Evolutionary conservation across 1,140 invertebrate genomes (phyloP).

Genomic region (Littorina saxatilis): DNA sequence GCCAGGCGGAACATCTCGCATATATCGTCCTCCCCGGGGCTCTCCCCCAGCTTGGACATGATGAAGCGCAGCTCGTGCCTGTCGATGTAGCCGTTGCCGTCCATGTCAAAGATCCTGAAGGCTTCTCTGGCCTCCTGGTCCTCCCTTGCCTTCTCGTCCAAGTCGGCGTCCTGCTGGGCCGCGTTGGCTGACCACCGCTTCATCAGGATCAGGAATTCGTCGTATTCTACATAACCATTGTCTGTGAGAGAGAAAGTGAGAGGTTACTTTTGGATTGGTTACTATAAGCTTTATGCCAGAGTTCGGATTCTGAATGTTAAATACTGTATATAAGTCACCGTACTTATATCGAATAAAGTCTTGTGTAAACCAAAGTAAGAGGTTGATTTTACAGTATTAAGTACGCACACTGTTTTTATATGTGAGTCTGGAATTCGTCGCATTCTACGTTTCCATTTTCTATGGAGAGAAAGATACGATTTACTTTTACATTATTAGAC

Average conservation of each 20-base stretch:
- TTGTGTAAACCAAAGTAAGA: neutral
- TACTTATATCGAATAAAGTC: too few relatives aligned
- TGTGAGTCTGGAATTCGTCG: too few relatives aligned
- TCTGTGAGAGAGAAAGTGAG: constrained; percentile 49
- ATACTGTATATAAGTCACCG: too few relatives aligned
- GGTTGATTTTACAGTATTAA: too few relatives aligned
- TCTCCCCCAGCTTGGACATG: constrained; percentile 68
- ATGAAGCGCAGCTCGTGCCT: constrained; percentile 70
- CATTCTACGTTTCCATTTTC: too few relatives aligned
- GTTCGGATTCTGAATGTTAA: too few relatives aligned
- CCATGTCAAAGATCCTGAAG: constrained; percentile 71
- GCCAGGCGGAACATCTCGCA: constrained; percentile 71
- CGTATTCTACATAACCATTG: constrained; percentile 71
- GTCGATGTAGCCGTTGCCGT: constrained; percentile 72
- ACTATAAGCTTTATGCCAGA: too few relatives aligned
- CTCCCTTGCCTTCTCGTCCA: constrained; percentile 46
- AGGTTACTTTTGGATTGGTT: too few relatives aligned
- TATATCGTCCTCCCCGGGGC: constrained; percentile 67
- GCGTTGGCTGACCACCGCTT: constrained; percentile 57
- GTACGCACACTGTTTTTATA: too few relatives aligned
- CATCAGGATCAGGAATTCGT: constrained; percentile 70
- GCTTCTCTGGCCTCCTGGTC: constrained; percentile 66
- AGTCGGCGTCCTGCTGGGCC: constrained; percentile 39
- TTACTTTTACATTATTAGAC: too few relatives aligned
- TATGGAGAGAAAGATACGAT: too few relatives aligned